These are phyloP conservation scores for human DNA, from an alignment of 2,113 vertebrate species.

Conservation along the genomic window GRCh38 chr2:204773001-204773500, in stretches of 20 bases:
- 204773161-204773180: slow-evolving; percentile 5
- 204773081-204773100: slow-evolving; percentile 14
- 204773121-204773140: not conserved
- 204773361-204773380: no score
- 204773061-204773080: not conserved
- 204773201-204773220: not conserved
- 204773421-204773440: slow-evolving; percentile 25
- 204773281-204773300: not conserved
- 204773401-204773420: not conserved
- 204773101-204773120: not conserved
- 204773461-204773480: slow-evolving; percentile 54
- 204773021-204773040: not conserved
- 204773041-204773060: not conserved
- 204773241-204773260: not conserved
- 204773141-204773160: not conserved
- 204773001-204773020: not conserved
- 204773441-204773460: slow-evolving; percentile 49
- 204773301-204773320: not conserved
- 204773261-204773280: not conserved
- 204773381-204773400: no score
- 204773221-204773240: not conserved
- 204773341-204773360: not conserved
- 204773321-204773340: not conserved
- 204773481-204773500: slow-evolving; percentile 46
- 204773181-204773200: not conserved